phyloP scores from a whole-genome alignment of 2,888 invertebrate species.

The Podotricha telesiphe region DNA sequence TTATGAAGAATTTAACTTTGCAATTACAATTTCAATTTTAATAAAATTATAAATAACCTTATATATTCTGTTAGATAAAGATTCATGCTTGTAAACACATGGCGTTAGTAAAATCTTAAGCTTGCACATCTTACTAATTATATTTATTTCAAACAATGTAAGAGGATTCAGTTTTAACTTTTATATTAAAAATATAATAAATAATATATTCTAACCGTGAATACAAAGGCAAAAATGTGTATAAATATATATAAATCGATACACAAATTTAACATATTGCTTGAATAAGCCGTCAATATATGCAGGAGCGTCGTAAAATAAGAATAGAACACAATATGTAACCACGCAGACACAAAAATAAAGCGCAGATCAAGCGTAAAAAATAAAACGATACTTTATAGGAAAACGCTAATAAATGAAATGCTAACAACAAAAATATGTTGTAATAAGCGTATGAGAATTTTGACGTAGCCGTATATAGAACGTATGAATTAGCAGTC shows the following conservation, averaged over 20 bases:
- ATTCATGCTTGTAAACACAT: not conserved
- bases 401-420: too few relatives aligned
- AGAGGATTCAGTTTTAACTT: too few relatives aligned
- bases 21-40: constrained; percentile 1
- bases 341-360: constrained; percentile 50
- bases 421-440: too few relatives aligned
- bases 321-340: too few relatives aligned
- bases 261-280: not conserved
- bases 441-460: too few relatives aligned
- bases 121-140: too few relatives aligned
- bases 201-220: not conserved
- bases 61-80: not conserved
- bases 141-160: too few relatives aligned
- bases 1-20: not conserved
- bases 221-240: not conserved
- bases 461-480: too few relatives aligned
- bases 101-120: not conserved
- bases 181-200: not conserved
- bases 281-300: not conserved
- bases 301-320: not conserved
- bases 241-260: not conserved
- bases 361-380: constrained; percentile 50
- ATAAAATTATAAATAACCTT: constrained; percentile 9
- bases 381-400: constrained; percentile 60
- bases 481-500: too few relatives aligned